Evolutionary conservation across 2,888 invertebrate genomes (phyloP), one percentile per base, ranked within the genome.

Genomic region (Caenorhabditis doughertyi): DNA sequence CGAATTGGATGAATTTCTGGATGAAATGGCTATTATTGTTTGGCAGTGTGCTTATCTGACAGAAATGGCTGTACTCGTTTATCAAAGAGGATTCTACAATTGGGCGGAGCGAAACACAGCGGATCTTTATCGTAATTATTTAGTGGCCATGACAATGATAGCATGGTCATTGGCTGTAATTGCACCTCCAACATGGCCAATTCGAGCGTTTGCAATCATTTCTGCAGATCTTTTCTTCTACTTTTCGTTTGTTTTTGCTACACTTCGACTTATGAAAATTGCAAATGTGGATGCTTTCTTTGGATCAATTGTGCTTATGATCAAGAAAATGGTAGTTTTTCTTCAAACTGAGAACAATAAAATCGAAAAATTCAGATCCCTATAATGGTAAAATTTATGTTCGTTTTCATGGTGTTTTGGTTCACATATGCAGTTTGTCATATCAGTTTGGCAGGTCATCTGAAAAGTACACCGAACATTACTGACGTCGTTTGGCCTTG

Each of bases 381-480:
- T 1, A 85, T 84, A 1, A 84, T 87, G 80, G 72, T 83, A 13
- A 85, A 85, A 29, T 87, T 87, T 72, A 68, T 85, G 79, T 72
- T 85, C 21, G 85, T 87, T 16, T 87, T 87, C 47, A 74, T 87
- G 74, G 79, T 85, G 27, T 87, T 87, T 73, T 87, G 87, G 87
- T 62, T 77, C 42, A 83, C 85, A 11, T 87, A 85, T 39, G 85
- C 85, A 18, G 83, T 87, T 23, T 85, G 85, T 23, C 81, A 85
- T 49, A 85, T 87, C 49, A 85, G 85, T 58, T 64, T 87, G 16
- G 83, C 83, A 0, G 87, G 85, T 55, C 73, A 72, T 55, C 47
- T 77, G 56, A 83, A 83, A 32, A 83, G 83, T 51, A 83, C 83
- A 27, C 83, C 83, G 16, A 83, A 85, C 35, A 79, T 74, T 8